phyloP scores from a whole-genome alignment of 2,888 invertebrate genomes.

The Campopleginae sp. region DNA sequence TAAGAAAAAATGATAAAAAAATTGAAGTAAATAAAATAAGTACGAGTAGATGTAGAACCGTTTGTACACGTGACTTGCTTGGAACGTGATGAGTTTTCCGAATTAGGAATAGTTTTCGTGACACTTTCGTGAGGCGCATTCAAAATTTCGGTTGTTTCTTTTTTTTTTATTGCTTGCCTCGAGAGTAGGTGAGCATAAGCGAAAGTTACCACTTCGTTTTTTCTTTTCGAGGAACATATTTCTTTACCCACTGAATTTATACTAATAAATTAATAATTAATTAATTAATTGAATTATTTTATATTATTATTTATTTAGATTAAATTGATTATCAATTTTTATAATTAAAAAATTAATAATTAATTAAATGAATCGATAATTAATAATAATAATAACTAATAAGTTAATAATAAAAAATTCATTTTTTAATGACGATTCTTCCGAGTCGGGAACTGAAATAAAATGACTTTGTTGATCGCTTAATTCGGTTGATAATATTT shows the following conservation, averaged over 20 bases:
- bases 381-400: too few species aligned
- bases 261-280: too few species aligned
- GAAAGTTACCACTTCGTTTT: constrained; percentile 3
- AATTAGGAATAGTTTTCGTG: constrained; percentile 76
- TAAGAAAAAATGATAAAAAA: constrained; percentile 1
- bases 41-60: constrained; percentile 17
- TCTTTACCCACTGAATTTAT: background rate
- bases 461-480: background rate
- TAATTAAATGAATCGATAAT: too few species aligned
- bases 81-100: constrained; percentile 71
- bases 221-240: background rate
- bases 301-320: too few species aligned
- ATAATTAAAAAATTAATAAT: too few species aligned
- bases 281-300: too few species aligned
- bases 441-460: background rate
- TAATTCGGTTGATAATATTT: background rate
- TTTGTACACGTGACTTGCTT: constrained; percentile 35
- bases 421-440: background rate
- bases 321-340: too few species aligned
- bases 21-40: background rate
- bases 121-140: constrained; percentile 75
- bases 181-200: constrained; percentile 28
- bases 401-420: too few species aligned
- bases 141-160: constrained; percentile 42
- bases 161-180: constrained; percentile 33